Evolutionary conservation across 2,113 vertebrate species (phyloP).

Genomic region (Rhombomys opimus): DNA sequence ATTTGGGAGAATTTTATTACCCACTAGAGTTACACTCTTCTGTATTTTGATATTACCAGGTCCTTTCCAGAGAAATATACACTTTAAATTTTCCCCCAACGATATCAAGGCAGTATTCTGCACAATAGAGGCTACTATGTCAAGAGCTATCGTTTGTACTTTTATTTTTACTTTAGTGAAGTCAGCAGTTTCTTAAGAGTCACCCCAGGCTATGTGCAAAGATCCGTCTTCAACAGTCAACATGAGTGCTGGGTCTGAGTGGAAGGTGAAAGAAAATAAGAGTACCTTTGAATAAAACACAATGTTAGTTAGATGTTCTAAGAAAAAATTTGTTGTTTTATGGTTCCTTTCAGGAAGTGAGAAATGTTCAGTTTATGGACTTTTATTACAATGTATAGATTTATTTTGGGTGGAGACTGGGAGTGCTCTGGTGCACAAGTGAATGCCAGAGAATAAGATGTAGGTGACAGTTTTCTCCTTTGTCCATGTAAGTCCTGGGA

Average conservation of each 20-base stretch:
- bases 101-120: conserved; percentile 56
- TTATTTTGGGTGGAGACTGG: no score
- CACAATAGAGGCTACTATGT: conserved; percentile 71
- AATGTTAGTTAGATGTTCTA: neutral
- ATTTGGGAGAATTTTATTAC: conserved; percentile 71
- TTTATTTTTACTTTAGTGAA: conserved; percentile 74
- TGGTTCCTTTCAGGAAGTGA: neutral
- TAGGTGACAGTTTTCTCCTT: no score
- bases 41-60: conserved; percentile 70
- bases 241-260: neutral
- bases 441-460: no score
- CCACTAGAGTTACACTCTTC: conserved; percentile 66
- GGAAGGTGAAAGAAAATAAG: neutral
- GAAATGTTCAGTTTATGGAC: neutral
- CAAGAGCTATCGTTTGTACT: conserved; percentile 61
- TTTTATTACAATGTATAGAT: neutral
- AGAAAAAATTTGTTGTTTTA: neutral
- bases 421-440: neutral
- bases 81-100: conserved; percentile 63
- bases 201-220: conserved; percentile 38
- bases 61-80: conserved; percentile 65
- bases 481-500: neutral
- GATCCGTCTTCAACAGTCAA: neutral
- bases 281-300: neutral
- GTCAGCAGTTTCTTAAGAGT: conserved; percentile 71